phyloP scores from a whole-genome alignment of 1,140 invertebrate species.

The Radopholus similis region DNA sequence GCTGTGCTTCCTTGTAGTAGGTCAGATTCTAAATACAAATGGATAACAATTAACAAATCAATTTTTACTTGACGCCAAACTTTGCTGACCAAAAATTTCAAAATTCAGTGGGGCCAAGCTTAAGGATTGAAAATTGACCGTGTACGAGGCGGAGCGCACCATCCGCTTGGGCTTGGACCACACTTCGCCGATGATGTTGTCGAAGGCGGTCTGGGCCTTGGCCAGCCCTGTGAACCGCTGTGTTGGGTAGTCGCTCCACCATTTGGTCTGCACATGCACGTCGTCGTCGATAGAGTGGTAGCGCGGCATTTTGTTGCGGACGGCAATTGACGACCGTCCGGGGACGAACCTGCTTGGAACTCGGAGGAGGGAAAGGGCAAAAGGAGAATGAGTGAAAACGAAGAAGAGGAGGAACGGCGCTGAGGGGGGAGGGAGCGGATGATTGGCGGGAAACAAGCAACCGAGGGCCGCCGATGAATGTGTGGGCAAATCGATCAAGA shows the following conservation, averaged over 20 bases:
- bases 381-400: neutral
- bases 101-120: too few relatives aligned
- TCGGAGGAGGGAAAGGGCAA: neutral
- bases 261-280: slow-evolving; percentile 51
- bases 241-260: slow-evolving; percentile 56
- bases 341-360: neutral
- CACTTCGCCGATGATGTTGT: slow-evolving; percentile 46
- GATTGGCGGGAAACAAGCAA: neutral
- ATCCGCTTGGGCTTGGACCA: slow-evolving; percentile 58
- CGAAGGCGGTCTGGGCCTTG: slow-evolving; percentile 48
- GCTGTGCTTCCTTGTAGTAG: slow-evolving; percentile 53
- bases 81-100: too few relatives aligned
- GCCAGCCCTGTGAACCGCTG: slow-evolving; percentile 58
- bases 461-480: neutral
- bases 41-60: too few relatives aligned
- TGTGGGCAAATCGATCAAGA: neutral
- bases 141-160: slow-evolving; percentile 55
- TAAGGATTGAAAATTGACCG: too few relatives aligned
- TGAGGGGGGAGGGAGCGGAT: neutral
- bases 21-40: too few relatives aligned
- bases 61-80: too few relatives aligned
- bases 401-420: neutral
- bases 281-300: slow-evolving; percentile 53
- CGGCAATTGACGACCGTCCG: too few relatives aligned
- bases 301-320: slow-evolving; percentile 36